These are phyloP conservation scores for Antigone vipio DNA, from an alignment of 2,113 vertebrate species.

Conservation along the genomic window DNA sequence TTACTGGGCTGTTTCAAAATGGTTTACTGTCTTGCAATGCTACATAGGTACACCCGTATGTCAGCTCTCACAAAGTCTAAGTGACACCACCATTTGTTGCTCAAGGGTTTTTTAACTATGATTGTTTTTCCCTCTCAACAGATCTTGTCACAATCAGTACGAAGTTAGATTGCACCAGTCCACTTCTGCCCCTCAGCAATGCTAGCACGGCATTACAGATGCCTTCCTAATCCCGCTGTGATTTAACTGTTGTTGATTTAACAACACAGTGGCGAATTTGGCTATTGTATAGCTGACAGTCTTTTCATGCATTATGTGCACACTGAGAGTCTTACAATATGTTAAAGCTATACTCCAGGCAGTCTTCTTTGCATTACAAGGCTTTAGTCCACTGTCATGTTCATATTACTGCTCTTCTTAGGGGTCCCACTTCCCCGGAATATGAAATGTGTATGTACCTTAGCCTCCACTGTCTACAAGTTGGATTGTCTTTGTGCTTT, in stretches of 20 bases:
- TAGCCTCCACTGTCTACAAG: background rate
- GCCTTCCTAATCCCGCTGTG: background rate
- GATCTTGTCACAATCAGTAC: background rate
- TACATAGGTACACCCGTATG: background rate
- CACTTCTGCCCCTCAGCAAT: background rate
- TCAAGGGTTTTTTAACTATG: background rate
- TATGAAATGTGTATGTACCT: background rate
- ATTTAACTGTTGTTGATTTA: background rate
- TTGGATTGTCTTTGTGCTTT: background rate
- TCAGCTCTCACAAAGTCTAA: background rate
- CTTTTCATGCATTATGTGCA: background rate
- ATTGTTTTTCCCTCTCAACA: background rate
- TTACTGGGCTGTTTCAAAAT: background rate
- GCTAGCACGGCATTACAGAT: background rate
- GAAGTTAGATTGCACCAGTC: background rate
- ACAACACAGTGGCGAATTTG: background rate
- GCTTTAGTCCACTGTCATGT: background rate
- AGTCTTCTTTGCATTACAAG: background rate
- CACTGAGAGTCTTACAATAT: background rate
- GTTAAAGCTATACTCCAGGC: background rate
- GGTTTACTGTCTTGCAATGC: background rate
- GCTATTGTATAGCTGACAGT: background rate
- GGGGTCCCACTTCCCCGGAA: background rate
- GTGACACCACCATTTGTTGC: background rate
- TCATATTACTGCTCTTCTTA: background rate